Evolutionary conservation across 2,113 vertebrate species (phyloP), one percentile per base, ranked within the genome.

Genomic region (Channa argus): DNA sequence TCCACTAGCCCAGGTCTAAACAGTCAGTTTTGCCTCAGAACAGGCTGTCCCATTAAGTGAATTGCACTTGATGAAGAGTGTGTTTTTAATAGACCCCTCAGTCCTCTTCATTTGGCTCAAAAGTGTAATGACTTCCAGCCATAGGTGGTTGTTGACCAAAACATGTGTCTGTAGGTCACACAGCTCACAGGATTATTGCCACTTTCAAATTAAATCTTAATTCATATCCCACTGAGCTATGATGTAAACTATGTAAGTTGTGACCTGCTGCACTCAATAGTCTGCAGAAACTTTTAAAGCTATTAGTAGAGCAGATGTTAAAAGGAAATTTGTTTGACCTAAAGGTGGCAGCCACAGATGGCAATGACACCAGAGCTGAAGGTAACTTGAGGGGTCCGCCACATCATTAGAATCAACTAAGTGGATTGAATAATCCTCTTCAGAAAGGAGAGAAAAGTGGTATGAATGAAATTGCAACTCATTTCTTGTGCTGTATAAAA

Each of bases 81-180:
- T 8, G 0, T 82, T 90, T 24, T 89, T 91, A 91, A 93, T 92
- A 85, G 80, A 90, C 74, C 80, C 59, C 70, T 53, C 65, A 4
- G 8, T 87, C 72, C 38, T 71, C 80, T 88, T 86, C 82, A 71
- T 81, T 84, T 13, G 49, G 63, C 66, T 71, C 55, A 76, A 59
- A 61, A 50, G 51, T 76, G 49, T 88, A 88, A 82, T 71, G 83
- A 80, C 71, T 64, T 41, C 3, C 34, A 78, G 68, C 61, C 55
- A 60, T 59, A 43, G 69, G 59, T 63, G 54, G 44, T 44, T 83
- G 74, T 87, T 91, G 77, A 88, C 74, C 45, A 63, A 63, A 78
- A 33, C 56, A 12, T 11, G 41, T 73, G 24, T 63, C 66, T 72
- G 53, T 46, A 37, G 79, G 53, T 60, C 61, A 52, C 41, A 14